Percentiles rank a stretch among this genome's conserved stretches.
These are phyloP conservation scores for Bambusicola thoracicus DNA, from an alignment of 2,113 vertebrate species.

Conservation along the genomic window DNA sequence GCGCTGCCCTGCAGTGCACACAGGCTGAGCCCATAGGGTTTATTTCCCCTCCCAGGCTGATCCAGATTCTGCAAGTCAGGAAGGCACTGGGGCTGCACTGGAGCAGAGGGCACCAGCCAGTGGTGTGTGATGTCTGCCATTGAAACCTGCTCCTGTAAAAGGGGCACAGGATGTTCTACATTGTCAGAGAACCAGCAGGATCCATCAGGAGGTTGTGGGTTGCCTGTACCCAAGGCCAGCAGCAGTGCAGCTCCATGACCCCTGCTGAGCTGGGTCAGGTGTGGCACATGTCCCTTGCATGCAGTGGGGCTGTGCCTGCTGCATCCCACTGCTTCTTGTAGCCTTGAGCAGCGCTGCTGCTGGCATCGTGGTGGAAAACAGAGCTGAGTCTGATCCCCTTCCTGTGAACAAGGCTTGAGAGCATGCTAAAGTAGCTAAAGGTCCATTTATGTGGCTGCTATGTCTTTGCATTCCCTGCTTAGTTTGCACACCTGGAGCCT, in stretches of 20 bases:
- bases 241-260: neutral
- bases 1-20: neutral
- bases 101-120: neutral
- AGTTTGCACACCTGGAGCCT: neutral
- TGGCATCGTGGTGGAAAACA: fast-evolving
- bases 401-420: neutral
- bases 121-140: fast-evolving
- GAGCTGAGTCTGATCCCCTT: neutral
- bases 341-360: neutral
- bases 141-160: neutral
- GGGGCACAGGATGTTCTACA: neutral
- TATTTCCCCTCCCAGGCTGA: neutral
- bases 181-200: neutral
- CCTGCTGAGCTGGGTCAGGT: neutral
- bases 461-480: neutral
- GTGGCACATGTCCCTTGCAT: fast-evolving
- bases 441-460: neutral
- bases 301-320: neutral
- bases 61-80: neutral
- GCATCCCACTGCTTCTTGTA: neutral
- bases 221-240: neutral
- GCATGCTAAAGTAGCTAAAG: fast-evolving
- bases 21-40: neutral
- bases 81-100: fast-evolving
- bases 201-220: no score